Percentiles rank a stretch among this genome's conserved stretches.
phyloP scores from a whole-genome alignment of 2,888 invertebrate species.

The Rhimphoctona megacephalus region DNA sequence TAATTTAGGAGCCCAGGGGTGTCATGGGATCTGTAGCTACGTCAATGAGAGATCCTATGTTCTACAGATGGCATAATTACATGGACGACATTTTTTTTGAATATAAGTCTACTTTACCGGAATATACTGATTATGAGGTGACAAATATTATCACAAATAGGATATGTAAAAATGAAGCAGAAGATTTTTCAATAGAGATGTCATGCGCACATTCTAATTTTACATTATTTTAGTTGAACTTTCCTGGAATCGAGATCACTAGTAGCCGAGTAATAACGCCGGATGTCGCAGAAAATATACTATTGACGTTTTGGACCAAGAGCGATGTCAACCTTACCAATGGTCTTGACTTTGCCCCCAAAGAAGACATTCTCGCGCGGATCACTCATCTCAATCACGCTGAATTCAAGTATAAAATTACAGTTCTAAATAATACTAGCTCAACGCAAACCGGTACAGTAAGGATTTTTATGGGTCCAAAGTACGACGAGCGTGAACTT shows the following conservation, averaged over 20 bases:
- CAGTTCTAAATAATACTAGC: constrained; percentile 87
- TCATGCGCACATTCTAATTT: neutral
- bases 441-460: constrained; percentile 86
- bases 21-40: constrained; percentile 94
- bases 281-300: constrained; percentile 85
- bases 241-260: constrained; percentile 88
- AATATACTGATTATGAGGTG: constrained; percentile 88
- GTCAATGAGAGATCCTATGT: constrained; percentile 94
- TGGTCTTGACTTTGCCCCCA: constrained; percentile 93
- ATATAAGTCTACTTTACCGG: constrained; percentile 90
- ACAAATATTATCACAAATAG: constrained; percentile 36
- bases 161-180: neutral
- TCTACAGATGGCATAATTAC: constrained; percentile 94
- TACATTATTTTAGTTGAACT: constrained; percentile 86
- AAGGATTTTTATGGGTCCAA: constrained; percentile 90
- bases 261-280: constrained; percentile 86
- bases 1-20: constrained; percentile 81
- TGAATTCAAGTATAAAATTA: constrained; percentile 89
- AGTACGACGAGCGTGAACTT: constrained; percentile 88
- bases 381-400: constrained; percentile 93
- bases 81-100: constrained; percentile 92
- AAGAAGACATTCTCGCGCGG: constrained; percentile 90
- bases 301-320: constrained; percentile 92
- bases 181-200: neutral
- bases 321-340: constrained; percentile 91